Evolutionary conservation across 2,797 vertebrate genomes (phyloP).

Genomic region (Aphelocoma californica): DNA sequence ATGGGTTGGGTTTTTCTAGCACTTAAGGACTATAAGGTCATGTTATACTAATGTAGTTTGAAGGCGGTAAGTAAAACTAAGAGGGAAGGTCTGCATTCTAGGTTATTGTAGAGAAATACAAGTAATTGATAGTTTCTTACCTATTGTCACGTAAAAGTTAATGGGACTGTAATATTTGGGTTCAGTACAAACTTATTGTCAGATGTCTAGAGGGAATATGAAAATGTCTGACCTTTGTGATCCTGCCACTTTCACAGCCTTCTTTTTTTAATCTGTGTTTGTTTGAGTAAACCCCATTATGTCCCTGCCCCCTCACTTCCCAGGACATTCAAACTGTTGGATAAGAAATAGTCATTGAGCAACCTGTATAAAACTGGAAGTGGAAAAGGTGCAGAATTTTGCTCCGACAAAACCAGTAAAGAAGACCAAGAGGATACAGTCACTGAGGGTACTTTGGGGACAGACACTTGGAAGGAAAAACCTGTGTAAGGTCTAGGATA

Average conservation of each 20-base stretch:
- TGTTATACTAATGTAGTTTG: background rate
- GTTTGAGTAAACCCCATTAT: background rate
- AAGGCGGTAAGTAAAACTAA: background rate
- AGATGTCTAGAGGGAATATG: background rate
- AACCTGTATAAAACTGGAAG: background rate
- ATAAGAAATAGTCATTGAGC: background rate
- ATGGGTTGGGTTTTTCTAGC: background rate
- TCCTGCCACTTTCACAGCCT: background rate
- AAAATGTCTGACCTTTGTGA: background rate
- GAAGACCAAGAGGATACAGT: background rate
- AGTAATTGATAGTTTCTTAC: background rate
- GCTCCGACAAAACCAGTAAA: background rate
- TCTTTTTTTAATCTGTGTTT: background rate
- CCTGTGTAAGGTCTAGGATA: rapidly evolving
- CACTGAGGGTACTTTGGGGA: background rate
- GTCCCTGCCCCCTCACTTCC: background rate
- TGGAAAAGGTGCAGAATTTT: background rate
- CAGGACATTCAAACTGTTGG: background rate
- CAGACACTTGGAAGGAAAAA: background rate
- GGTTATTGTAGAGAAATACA: background rate
- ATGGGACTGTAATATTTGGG: background rate
- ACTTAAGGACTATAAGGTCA: background rate
- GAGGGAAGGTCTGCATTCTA: background rate
- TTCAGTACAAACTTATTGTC: background rate
- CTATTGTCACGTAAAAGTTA: background rate